Percentiles rank a stretch among this genome's conserved stretches.
Conservation (phyloP, 2,113 vertebrate genomes). For the Gallinago jamesoni region DNA sequence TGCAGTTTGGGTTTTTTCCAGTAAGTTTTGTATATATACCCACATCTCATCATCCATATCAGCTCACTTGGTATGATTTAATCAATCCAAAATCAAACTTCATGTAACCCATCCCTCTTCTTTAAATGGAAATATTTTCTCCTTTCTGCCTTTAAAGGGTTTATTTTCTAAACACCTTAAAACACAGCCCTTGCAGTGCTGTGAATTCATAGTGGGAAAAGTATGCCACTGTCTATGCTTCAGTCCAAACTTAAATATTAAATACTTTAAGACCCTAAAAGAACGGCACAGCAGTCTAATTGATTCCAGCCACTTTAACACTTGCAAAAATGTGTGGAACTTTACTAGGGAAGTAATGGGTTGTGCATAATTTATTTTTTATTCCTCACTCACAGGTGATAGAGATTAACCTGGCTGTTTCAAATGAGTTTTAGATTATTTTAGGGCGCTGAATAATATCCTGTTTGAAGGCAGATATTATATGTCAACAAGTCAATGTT, state of each 20-base stretch:
- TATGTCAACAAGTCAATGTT: slow-evolving; percentile 51
- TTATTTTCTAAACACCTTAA: slow-evolving; percentile 6
- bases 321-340: not conserved
- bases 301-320: slow-evolving; percentile 13
- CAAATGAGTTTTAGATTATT: slow-evolving; percentile 41
- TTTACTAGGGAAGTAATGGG: slow-evolving; percentile 1
- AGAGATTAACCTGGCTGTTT: slow-evolving; percentile 52
- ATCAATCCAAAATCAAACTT: not conserved
- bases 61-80: slow-evolving; percentile 18
- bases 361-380: slow-evolving; percentile 53
- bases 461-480: slow-evolving; percentile 47
- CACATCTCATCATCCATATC: not conserved
- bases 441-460: slow-evolving; percentile 51
- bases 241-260: not conserved
- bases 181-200: not conserved
- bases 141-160: not conserved
- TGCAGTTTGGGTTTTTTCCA: slow-evolving; percentile 38
- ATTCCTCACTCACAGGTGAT: slow-evolving; percentile 28
- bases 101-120: not conserved
- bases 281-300: not conserved
- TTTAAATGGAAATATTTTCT: not conserved
- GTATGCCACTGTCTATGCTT: not conserved
- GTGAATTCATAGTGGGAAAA: not conserved
- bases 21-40: not conserved
- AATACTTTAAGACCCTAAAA: not conserved